Percentiles rank a stretch among this genome's conserved stretches.
phyloP scores from a whole-genome alignment of 2,888 invertebrate species.

The Girardia tigrina region DNA sequence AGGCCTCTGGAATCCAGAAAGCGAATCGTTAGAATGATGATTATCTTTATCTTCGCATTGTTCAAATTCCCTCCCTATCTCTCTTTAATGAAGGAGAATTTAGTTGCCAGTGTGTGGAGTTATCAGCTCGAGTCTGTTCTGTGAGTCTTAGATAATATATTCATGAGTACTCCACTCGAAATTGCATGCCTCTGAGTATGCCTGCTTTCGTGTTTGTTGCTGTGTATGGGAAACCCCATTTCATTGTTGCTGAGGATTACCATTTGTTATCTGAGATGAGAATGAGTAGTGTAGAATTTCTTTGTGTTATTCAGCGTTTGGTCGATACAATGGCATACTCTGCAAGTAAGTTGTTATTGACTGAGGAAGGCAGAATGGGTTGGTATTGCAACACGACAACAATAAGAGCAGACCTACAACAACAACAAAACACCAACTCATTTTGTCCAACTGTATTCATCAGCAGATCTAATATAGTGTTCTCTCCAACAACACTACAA shows the following conservation, averaged over 20 bases:
- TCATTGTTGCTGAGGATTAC: slow-evolving; percentile 12
- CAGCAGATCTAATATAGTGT: slow-evolving; percentile 6
- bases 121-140: slow-evolving; percentile 13
- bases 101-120: background rate
- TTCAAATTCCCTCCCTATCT: slow-evolving; percentile 23
- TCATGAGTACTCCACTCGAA: slow-evolving; percentile 23
- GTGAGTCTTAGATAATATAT: background rate
- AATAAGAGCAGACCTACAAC: slow-evolving; percentile 23
- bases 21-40: slow-evolving; percentile 23
- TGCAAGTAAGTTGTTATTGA: slow-evolving; percentile 14
- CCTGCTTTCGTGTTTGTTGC: background rate
- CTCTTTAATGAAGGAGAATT: slow-evolving; percentile 7
- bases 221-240: background rate
- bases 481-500: slow-evolving; percentile 23
- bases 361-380: slow-evolving; percentile 23
- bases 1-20: slow-evolving; percentile 23
- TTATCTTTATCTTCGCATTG: slow-evolving; percentile 20
- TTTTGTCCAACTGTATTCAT: slow-evolving; percentile 23
- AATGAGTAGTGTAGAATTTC: slow-evolving; percentile 23
- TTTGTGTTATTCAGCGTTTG: slow-evolving; percentile 11
- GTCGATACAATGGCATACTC: slow-evolving; percentile 23
- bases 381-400: slow-evolving; percentile 23
- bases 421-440: slow-evolving; percentile 23
- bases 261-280: slow-evolving; percentile 18
- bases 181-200: background rate